These are phyloP conservation scores for Nymphalis io DNA, from an alignment of 1,140 invertebrate genomes.

Conservation along the genomic window DNA sequence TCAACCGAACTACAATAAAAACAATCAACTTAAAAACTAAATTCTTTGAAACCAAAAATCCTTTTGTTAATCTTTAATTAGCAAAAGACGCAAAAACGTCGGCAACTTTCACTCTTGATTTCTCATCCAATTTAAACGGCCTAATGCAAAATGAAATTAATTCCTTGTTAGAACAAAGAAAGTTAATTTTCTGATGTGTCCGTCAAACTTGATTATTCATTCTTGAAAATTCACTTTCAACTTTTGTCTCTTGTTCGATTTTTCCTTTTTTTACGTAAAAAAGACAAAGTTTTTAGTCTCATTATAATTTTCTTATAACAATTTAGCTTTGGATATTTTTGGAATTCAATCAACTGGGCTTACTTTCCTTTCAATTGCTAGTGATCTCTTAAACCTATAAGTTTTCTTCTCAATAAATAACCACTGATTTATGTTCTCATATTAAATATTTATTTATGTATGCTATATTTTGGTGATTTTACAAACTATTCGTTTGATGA, in stretches of 20 bases:
- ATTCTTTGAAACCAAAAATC: conserved; percentile 24
- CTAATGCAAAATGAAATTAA: conserved; percentile 39
- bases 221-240: conserved; percentile 34
- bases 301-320: conserved; percentile 11
- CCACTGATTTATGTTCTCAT: not conserved
- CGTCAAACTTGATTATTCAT: conserved; percentile 40
- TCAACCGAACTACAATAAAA: no score
- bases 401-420: not conserved
- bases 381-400: not conserved
- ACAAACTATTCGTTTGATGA: not conserved
- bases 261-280: conserved; percentile 11
- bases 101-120: conserved; percentile 22
- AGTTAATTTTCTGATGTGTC: conserved; percentile 42
- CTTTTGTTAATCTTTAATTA: conserved; percentile 24
- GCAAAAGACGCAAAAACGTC: conserved; percentile 17
- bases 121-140: conserved; percentile 24
- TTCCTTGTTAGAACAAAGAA: conserved; percentile 43
- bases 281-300: conserved; percentile 19
- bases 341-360: not conserved
- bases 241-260: conserved; percentile 20
- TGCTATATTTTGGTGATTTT: no score
- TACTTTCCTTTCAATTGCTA: not conserved
- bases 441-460: no score
- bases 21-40: not conserved
- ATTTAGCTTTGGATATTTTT: conserved; percentile 3